Base-by-base conservation (phyloP, 2,888 invertebrate species). In the Malthinus seriepunctatus region DNA sequence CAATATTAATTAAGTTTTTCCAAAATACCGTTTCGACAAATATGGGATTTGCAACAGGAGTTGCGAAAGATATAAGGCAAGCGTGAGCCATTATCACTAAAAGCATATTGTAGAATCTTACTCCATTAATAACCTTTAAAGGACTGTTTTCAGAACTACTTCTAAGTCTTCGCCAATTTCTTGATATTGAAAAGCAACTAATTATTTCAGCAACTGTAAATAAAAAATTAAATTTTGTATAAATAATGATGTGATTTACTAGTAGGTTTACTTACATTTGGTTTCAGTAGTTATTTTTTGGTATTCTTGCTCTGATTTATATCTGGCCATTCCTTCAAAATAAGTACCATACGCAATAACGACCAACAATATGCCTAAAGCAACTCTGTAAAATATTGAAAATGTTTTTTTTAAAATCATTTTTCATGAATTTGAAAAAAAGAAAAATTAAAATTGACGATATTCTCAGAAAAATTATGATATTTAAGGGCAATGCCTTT, bases 91-190 rank as follows among this genome's bases (percentile, higher is more conserved):
- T 39, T 9, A 62, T 45, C 1, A 65, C 63, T 10, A 56, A 31
- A 12, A 56, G 8, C 42, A 63, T 60, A 12, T 51, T 65, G 12
- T 51, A 61, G n/a, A 65, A 56, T 9, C 65, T 61, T 1, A 63
- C 23, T 5, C 60, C 61, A 38, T 62, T 57, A n/a, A 64, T 52
- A 8, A 14, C 31, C 9, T 34, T 38, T 37, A 64, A 47, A 8
- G 54, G 32, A 8, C 15, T 23, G 4, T 39, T 44, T 32, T 61
- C 53, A 1, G 50, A 23, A 32, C 32, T 31, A 10, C 14, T 53
- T 10, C 61, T 11, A 3, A 65, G 37, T 12, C 59, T 39, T 7
- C 56, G 34, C 61, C 56, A 62, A 10, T 65, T 65, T 51, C 53
- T 58, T 11, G 44, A 32, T 0, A 65, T 11, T 8, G 64, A 63